Evolutionary conservation across 1,140 invertebrate species (phyloP), one percentile per base, ranked within the genome.

Genomic region (Ips nitidus): DNA sequence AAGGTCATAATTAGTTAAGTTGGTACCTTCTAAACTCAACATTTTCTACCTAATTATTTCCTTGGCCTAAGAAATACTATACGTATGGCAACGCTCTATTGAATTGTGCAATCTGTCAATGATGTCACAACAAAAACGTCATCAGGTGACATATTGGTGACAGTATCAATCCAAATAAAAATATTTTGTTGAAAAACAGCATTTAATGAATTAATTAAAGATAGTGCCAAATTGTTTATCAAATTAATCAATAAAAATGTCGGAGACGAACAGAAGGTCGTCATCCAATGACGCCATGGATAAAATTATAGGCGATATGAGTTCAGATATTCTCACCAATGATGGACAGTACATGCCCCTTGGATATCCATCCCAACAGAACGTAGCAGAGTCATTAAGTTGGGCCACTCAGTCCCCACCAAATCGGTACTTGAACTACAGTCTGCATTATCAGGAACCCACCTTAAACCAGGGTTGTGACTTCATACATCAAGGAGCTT

Each of bases 231-330:
- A 70, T 67, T 66, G 68, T 72, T 70, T 56, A 68, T 42, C 40
- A 55, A 60, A 59, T 61, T 42, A 41, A 63, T 53, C 53, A 64
- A 22, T 41, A 69, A 73, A 66, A 68, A 80, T 80, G 79, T 74
- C 74, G 60, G 78, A 79, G 63, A 70, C 73, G 56, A 77, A 73
- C n/a, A 71, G 74, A 67, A 37, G 50, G 22, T 73, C 75, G 22
- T 64, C 69, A 60, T 68, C 74, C 43, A 83, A 81, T 67, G 76
- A 77, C 56, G 80, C 85, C 8, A 80, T 87, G 71, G 86, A 88
- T 74, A 85, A 87, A 76, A 86, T 88, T 61, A 87, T 88, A 39
- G 83, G 86, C 68, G 83, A 86, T 61, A 86, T 87, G 82, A 86
- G 86, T 37, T 83, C 86, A 41, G 86, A 87, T 74, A 81, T 84